Evolutionary conservation across 1,140 invertebrate species (phyloP), one percentile per base, ranked within the genome.

Genomic region (Drosophila parvula): DNA sequence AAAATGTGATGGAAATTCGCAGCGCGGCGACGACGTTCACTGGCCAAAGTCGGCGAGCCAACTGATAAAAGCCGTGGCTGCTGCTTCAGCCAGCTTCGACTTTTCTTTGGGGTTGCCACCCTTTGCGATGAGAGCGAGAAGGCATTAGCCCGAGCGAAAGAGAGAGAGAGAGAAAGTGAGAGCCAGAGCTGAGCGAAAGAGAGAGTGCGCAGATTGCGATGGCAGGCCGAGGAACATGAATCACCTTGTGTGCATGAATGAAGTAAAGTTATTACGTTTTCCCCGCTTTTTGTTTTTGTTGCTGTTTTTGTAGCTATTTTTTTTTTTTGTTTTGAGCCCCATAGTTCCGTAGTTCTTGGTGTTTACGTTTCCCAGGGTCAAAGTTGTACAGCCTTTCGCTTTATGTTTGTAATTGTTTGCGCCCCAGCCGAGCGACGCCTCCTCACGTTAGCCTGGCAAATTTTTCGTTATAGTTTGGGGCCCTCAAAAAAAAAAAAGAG

Each of bases 351-450:
- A 69, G 65, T 43, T 74, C 34, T 64, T 55, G 58, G 59, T 84
- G 84, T 89, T 88, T 88, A 88, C 83, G 84, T 80, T 88, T 64
- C 40, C 75, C 69, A 86, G 81, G 75, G 75, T 85, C 78, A 85
- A 86, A 85, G 79, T 86, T 82, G 82, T 73, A 82, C 67, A 74
- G 76, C 70, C 78, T 81, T 76, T 79, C 81, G 76, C 83, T 83
- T 70, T 78, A 74, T 88, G 83, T 83, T 78, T 88, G 77, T 74
- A 83, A 88, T 89, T 86, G 83, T 88, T 88, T 79, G 83, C 38
- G 65, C 67, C 73, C 74, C 62, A 64, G 59, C 74, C 71, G 47
- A 63, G 64, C 74, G 67, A 30, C 69, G 81, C 74, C 78, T 55
- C 76, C 78, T 59, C 78, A 50, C 61, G 58, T 58, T 75, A 62